Base-by-base conservation (phyloP, 2,888 invertebrate genomes). In the Eristalis tenax region DNA sequence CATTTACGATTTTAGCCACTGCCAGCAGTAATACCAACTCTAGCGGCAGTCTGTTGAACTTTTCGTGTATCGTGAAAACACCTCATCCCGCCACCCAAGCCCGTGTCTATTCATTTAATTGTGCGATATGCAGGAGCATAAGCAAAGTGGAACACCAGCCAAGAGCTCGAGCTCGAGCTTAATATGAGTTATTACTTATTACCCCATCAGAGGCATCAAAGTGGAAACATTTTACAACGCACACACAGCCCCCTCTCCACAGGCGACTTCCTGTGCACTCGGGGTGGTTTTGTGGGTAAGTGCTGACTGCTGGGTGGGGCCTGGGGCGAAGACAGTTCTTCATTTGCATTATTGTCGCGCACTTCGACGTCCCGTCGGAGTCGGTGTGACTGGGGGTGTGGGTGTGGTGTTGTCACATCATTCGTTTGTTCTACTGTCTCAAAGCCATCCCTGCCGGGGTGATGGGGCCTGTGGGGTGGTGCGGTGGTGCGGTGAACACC, bases 201-300 rank as follows among this genome's bases (percentile, higher is more conserved):
- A 88, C 82, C 76, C 79, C 89, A 85, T 85, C 84, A 89, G 83
- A 85, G 79, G 89, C 89, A 85, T 85, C 83, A 79, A 82, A 77
- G 89, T 88, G 84, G 74, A 89, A 89, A 80, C 74, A 83, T 88
- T 89, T 88, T 85, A 82, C 57, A 77, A 65, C 63, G 26, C 73
- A 68, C 66, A 50, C 65, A 18, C 64, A n/a, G 32, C 63, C 59
- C 10, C 26, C 13, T 18, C 11, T 13, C 23, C 23, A 3, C 23
- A 26, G 26, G 13, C 59, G 59, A 59, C 26, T 23, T 23, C 26
- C 26, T 13, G 26, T 18, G 22, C 8, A 57, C 22, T 11, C 11
- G 26, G 26, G 26, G 26, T 3, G 26, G 13, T 26, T 50, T 8
- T 18, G 18, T 50, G 50, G 5, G n/a, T 18, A 10, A 22, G 56